Evolutionary conservation across 2,888 invertebrate genomes (phyloP).

Genomic region (Ellobium chinense): DNA sequence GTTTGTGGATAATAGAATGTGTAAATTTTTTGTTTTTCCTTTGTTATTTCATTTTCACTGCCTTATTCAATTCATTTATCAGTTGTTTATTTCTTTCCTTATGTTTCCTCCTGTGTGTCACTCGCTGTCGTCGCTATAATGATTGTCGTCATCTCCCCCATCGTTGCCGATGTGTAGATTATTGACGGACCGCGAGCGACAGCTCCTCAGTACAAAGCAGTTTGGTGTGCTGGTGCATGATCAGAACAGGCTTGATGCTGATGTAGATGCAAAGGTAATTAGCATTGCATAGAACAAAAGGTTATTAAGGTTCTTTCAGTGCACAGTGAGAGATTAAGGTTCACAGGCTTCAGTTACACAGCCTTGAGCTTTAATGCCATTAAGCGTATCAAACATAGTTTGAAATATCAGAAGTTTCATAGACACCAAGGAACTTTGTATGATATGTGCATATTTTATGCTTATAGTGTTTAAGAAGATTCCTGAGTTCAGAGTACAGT

Average conservation of each 20-base stretch:
- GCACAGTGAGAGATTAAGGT: not conserved
- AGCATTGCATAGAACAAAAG: not conserved
- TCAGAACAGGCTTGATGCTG: slow-evolving; percentile 67
- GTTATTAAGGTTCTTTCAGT: not conserved
- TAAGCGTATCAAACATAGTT: too few relatives aligned
- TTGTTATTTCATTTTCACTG: not conserved
- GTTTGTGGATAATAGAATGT: too few relatives aligned
- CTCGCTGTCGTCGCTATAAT: not conserved
- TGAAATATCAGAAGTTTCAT: too few relatives aligned
- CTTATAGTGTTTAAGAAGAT: too few relatives aligned
- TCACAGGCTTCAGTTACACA: too few relatives aligned
- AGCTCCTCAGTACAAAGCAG: slow-evolving; percentile 63
- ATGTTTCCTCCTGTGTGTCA: not conserved
- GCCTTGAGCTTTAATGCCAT: too few relatives aligned
- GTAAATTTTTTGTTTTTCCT: too few relatives aligned
- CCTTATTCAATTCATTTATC: not conserved
- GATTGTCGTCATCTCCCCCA: slow-evolving; percentile 6
- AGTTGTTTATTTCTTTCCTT: not conserved
- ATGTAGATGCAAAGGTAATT: slow-evolving; percentile 71
- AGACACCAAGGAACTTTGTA: too few relatives aligned
- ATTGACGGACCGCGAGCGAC: slow-evolving; percentile 70
- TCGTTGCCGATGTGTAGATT: slow-evolving; percentile 63
- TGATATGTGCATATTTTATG: too few relatives aligned
- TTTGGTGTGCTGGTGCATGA: slow-evolving; percentile 70
- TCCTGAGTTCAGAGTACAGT: too few relatives aligned